phyloP scores from a whole-genome alignment of 2,113 vertebrate genomes.

The Callopanchax toddi region DNA sequence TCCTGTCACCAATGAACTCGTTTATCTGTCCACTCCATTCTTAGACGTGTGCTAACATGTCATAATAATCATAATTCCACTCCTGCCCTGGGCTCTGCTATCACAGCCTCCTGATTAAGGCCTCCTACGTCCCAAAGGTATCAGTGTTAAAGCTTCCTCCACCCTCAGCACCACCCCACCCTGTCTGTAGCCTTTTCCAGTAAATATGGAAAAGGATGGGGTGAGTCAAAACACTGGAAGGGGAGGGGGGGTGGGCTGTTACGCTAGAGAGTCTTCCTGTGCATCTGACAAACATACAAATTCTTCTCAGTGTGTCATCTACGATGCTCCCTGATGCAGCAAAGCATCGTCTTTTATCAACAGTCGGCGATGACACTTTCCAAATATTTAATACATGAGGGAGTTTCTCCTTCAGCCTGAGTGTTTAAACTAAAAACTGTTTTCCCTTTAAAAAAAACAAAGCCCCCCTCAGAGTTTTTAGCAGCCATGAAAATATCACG shows the following conservation, averaged over 20 bases:
- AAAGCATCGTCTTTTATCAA: constrained; percentile 61
- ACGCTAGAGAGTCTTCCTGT: constrained; percentile 27
- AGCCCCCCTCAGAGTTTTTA: constrained; percentile 41
- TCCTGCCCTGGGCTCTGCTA: constrained; percentile 82
- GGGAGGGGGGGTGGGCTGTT: constrained; percentile 25
- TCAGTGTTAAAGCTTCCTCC: constrained; percentile 89
- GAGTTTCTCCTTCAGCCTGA: constrained; percentile 57
- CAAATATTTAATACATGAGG: constrained; percentile 58
- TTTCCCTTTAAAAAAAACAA: constrained; percentile 16
- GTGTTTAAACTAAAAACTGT: constrained; percentile 53
- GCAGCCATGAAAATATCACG: constrained; percentile 67
- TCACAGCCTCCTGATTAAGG: constrained; percentile 91
- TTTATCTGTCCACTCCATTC: constrained; percentile 90
- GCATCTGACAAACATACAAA: constrained; percentile 47
- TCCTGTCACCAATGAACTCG: constrained; percentile 94
- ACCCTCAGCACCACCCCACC: constrained; percentile 85
- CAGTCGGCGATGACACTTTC: constrained; percentile 54
- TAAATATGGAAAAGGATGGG: constrained; percentile 80
- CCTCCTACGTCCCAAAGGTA: constrained; percentile 85
- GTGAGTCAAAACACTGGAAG: constrained; percentile 45
- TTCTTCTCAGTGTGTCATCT: constrained; percentile 50
- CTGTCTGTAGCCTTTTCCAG: constrained; percentile 83
- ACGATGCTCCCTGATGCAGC: constrained; percentile 26
- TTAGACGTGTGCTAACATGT: constrained; percentile 95
- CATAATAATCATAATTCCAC: constrained; percentile 95